Conservation (phyloP, 2,113 vertebrate genomes). For the Vulpes ferrilata region DNA sequence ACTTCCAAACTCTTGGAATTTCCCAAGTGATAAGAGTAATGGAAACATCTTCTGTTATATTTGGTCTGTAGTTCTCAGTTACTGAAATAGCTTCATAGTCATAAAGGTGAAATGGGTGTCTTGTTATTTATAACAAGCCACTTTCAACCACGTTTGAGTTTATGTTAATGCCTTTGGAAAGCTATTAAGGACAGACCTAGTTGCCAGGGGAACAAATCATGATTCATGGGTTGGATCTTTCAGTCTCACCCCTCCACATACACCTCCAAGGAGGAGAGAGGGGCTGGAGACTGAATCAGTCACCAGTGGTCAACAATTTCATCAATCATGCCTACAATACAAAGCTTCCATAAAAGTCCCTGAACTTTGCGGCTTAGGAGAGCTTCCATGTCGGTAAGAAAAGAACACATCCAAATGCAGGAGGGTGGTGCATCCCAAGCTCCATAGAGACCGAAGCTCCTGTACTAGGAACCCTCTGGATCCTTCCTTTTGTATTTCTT, state of each 20-base stretch:
- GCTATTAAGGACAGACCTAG: not conserved
- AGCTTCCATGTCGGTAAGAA: not conserved
- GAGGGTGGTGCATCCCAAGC: not conserved
- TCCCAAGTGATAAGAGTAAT: constrained; percentile 20
- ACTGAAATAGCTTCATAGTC: not conserved
- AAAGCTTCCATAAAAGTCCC: not conserved
- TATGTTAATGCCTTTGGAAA: not conserved
- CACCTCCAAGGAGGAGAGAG: not conserved
- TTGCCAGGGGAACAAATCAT: not conserved
- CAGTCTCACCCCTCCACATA: not conserved
- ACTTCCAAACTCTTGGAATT: not conserved
- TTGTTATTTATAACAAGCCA: not conserved
- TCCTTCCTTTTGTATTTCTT: not conserved
- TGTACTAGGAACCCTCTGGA: not conserved
- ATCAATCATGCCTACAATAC: not conserved
- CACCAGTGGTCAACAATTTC: not conserved
- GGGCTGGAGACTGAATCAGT: not conserved
- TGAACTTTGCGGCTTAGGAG: not conserved
- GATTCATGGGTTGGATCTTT: not conserved
- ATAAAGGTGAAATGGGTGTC: not conserved
- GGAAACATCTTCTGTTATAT: constrained; percentile 17
- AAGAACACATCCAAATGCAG: not conserved
- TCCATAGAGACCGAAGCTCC: not conserved
- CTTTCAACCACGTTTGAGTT: not conserved
- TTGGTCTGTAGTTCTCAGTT: constrained; percentile 13